Percentiles rank a stretch among this genome's conserved stretches.
phyloP scores from a whole-genome alignment of 2,113 vertebrate genomes.

The Antechinus flavipes region DNA sequence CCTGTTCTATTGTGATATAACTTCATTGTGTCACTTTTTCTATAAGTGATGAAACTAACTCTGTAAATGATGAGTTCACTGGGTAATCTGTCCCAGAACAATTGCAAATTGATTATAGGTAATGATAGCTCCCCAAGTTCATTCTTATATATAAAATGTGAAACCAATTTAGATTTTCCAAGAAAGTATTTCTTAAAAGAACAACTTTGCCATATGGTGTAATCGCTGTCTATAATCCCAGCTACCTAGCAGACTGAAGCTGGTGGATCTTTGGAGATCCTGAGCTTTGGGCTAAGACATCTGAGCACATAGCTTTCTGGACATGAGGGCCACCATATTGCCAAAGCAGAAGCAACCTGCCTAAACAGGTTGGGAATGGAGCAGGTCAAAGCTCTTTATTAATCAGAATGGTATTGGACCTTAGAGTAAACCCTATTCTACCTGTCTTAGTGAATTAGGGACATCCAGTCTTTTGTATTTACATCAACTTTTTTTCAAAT shows the following conservation, averaged over 20 bases:
- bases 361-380: neutral
- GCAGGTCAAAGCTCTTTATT: neutral
- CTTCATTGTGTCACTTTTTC: neutral
- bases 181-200: neutral
- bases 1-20: neutral
- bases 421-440: neutral
- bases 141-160: neutral
- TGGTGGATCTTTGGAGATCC: neutral
- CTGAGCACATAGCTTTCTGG: neutral
- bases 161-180: neutral
- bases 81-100: neutral
- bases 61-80: neutral
- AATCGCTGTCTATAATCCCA: neutral
- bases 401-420: neutral
- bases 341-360: neutral
- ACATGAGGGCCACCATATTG: neutral
- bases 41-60: neutral
- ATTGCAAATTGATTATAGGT: neutral
- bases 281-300: neutral
- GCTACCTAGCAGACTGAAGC: neutral
- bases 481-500: neutral
- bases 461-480: neutral
- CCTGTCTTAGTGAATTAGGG: neutral
- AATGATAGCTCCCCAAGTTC: neutral
- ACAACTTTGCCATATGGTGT: neutral